Conservation (phyloP, 2,888 invertebrate species). For the Drosophila paracracens region DNA sequence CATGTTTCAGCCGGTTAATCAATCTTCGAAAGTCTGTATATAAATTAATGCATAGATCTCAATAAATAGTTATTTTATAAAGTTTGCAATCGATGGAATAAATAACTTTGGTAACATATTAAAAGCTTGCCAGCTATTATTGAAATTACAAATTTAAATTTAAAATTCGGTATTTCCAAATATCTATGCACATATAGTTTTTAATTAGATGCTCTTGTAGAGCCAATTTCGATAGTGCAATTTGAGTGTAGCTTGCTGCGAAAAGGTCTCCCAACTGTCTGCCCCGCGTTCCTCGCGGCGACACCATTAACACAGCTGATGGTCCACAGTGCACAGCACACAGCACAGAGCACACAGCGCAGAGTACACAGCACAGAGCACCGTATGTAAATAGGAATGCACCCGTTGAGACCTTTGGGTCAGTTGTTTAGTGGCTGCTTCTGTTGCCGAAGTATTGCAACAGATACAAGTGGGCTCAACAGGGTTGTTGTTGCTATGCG, state of each 20-base stretch:
- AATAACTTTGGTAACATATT: not conserved
- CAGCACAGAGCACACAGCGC: not conserved
- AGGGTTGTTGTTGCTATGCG: slow-evolving; percentile 19
- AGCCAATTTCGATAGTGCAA: slow-evolving; percentile 24
- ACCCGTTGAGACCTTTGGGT: slow-evolving; percentile 51
- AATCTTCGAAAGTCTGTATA: not conserved
- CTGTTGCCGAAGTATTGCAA: slow-evolving; percentile 27
- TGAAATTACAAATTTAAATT: not conserved
- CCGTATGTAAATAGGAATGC: slow-evolving; percentile 29
- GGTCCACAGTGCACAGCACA: slow-evolving; percentile 30
- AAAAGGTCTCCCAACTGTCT: slow-evolving; percentile 19
- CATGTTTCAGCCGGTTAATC: not conserved
- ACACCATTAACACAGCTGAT: slow-evolving; percentile 52
- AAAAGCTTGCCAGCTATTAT: not conserved
- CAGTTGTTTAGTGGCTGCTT: slow-evolving; percentile 59
- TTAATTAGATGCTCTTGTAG: not conserved
- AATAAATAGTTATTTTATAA: not conserved
- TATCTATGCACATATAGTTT: no score
- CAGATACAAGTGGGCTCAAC: slow-evolving; percentile 49
- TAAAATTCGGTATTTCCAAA: not conserved
- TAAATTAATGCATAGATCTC: not conserved
- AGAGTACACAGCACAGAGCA: slow-evolving; percentile 1
- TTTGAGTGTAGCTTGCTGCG: slow-evolving; percentile 42
- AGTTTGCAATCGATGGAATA: not conserved
- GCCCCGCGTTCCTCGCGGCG: slow-evolving; percentile 19